Evolutionary conservation across 2,797 vertebrate species (phyloP), one percentile per base, ranked within the genome.

Genomic region (Varecia variegata): DNA sequence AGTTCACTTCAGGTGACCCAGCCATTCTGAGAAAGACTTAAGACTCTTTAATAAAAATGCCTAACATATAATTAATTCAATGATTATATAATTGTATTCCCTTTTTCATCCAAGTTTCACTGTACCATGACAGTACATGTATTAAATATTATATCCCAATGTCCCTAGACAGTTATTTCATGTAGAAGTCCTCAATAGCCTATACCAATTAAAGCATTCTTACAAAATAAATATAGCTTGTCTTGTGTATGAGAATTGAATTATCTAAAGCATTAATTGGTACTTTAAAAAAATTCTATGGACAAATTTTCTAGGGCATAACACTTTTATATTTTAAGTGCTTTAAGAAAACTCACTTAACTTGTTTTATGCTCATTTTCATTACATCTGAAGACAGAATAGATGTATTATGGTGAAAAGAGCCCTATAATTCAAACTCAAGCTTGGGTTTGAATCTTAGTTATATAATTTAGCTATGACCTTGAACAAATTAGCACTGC

Each of bases 221-320:
- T 97, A 95, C 88, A 98, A 97, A 98, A 98, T 98, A 98, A 98
- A 98, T 97, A 98, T 68, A 96, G 81, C 82, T 96, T 98, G 97
- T 96, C 95, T 97, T 95, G 12, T 97, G 96, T 97, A 96, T 98
- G 96, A 98, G 91, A 98, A 98, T 98, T 97, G 97, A 96, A 98
- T 97, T 98, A 98, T 97, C 93, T 95, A 96, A 98, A 98, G 95
- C 86, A 97, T 97, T 98, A 98, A 98, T 98, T 98, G 98, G 71
- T 70, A 94, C 79, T 93, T 90, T 90, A 94, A 94, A 98, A 97
- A 93, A 88, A 85, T 94, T 32, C 47, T 95, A 47, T 93, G 54
- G 70, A 98, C 96, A 74, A 97, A 96, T 96, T 97, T 93, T 96
- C 89, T 68, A 73, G 76, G 20, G 32, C 93, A 88, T 0, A 25